A percentile compares a stretch with the other conserved stretches of the same genome.
Conservation (phyloP, 2,888 invertebrate genomes). For the Erannis defoliaria region DNA sequence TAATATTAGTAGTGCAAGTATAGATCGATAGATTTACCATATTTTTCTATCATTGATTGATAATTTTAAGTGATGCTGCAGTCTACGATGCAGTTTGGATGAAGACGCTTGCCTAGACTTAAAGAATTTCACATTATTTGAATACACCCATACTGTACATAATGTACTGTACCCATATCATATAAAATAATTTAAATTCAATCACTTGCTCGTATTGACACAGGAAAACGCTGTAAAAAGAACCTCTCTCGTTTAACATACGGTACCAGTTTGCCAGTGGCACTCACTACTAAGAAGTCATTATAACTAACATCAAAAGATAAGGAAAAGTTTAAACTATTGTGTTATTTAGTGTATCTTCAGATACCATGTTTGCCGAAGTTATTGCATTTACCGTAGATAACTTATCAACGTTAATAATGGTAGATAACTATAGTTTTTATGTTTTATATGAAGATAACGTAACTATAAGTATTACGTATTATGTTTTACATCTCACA, state of each 20-base stretch:
- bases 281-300: not conserved
- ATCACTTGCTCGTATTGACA: not conserved
- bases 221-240: not conserved
- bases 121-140: no score
- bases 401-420: slow-evolving; percentile 2
- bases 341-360: not conserved
- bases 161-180: no score
- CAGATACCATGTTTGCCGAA: not conserved
- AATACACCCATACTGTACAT: no score
- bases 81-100: no score
- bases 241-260: not conserved
- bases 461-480: no score
- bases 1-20: no score
- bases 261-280: not conserved
- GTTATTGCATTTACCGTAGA: slow-evolving; percentile 3
- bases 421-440: not conserved
- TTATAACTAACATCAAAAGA: not conserved
- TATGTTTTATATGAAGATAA: not conserved
- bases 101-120: no score
- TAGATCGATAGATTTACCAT: no score
- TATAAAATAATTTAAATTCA: no score
- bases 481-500: no score
- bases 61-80: no score
- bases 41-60: no score
- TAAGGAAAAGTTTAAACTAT: slow-evolving; percentile 9